Evolutionary conservation across 64 coral and sea anemone genomes (phyloP).

Genomic region (Montipora foliosa): DNA sequence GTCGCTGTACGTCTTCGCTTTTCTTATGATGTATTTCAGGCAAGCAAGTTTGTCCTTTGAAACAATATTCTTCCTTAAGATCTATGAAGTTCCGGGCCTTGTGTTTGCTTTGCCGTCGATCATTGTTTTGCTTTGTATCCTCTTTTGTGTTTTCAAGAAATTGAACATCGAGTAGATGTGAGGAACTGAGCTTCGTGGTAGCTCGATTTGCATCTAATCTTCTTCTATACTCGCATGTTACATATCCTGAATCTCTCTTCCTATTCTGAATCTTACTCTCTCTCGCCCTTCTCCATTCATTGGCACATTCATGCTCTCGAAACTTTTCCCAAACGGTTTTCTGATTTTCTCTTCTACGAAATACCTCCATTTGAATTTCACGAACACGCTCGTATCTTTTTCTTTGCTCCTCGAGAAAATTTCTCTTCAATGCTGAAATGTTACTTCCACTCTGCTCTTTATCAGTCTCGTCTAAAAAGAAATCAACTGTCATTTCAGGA

Average conservation of each 20-base stretch:
- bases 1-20: neutral
- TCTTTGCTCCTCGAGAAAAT: constrained; percentile 4
- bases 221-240: neutral
- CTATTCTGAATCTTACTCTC: too few relatives aligned
- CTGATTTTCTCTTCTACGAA: neutral
- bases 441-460: neutral
- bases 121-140: neutral
- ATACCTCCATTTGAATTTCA: constrained; percentile 33
- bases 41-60: neutral
- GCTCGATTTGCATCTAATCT: neutral
- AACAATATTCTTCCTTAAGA: neutral
- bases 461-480: neutral
- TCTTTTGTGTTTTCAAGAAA: neutral
- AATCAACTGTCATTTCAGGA: neutral
- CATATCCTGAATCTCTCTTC: neutral
- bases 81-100: neutral
- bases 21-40: neutral
- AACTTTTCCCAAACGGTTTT: neutral
- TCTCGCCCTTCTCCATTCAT: neutral
- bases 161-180: neutral
- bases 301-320: neutral
- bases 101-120: neutral
- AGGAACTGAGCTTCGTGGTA: neutral
- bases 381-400: neutral
- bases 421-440: neutral